A percentile compares a stretch with the other conserved stretches of the same genome.
Conservation (phyloP, 2,113 vertebrate species). For the Lepus europaeus region DNA sequence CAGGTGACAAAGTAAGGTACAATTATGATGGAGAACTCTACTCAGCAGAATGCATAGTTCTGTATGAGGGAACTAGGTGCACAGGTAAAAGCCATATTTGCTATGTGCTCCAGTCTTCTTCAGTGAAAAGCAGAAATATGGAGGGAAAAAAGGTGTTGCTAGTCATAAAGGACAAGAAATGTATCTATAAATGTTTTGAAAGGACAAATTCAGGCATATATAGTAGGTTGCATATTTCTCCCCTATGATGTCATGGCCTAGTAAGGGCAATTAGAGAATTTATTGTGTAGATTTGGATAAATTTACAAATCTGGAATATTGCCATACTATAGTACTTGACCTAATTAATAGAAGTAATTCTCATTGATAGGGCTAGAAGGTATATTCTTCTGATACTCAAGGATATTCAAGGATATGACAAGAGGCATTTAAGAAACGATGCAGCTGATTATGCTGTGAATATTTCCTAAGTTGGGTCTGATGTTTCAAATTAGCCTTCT, state of each 20-base stretch:
- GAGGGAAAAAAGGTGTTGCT: background rate
- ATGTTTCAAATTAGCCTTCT: slow-evolving; percentile 43
- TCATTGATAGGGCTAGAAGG: background rate
- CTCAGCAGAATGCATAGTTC: background rate
- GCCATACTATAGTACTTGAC: slow-evolving; percentile 14
- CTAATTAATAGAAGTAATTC: slow-evolving; percentile 31
- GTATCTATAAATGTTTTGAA: background rate
- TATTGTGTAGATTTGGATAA: background rate
- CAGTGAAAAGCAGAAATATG: background rate
- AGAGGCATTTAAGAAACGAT: slow-evolving; percentile 27
- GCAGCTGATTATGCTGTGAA: background rate
- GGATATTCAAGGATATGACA: slow-evolving; percentile 9
- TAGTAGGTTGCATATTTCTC: slow-evolving; percentile 40
- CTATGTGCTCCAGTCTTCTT: background rate
- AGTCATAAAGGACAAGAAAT: slow-evolving; percentile 1
- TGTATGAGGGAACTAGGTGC: background rate
- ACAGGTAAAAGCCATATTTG: background rate
- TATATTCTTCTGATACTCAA: background rate
- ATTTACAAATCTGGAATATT: slow-evolving; percentile 63
- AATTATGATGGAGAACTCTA: background rate
- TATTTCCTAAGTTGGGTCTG: slow-evolving; percentile 21
- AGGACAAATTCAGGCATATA: slow-evolving; percentile 1
- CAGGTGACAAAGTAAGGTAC: background rate
- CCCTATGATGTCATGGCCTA: slow-evolving; percentile 17
- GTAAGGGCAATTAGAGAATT: slow-evolving; percentile 41